Base-by-base conservation (phyloP, 2,797 vertebrate species). In the Salmo trutta region DNA sequence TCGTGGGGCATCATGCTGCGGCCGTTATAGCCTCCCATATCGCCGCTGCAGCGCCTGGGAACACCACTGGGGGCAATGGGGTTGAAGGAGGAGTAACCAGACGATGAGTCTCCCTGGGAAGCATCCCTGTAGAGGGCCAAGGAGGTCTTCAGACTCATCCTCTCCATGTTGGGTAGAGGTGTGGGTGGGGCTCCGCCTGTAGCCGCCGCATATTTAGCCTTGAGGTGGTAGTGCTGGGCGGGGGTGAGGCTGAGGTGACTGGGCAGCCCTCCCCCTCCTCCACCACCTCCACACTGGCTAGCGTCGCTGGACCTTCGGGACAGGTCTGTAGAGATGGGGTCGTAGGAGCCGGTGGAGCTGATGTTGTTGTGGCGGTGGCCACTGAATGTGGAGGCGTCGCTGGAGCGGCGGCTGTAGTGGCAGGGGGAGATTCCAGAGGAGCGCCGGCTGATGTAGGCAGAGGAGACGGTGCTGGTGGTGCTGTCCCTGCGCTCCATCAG, bases 311-410 rank as follows among this genome's bases (percentile, higher is more conserved):
- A 98, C 75, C 96, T 94, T 27, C 96, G 94, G 1, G 96, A 98
- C 41, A 97, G 94, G 76, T 99, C 96, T 0, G 96, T 95, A 1
- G 97, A 99, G 91, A 98, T 98, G 71, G 97, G 97, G 90, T 99
- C 97, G 0, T n/a, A 97, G 90, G 96, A 97, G 89, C 96, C 96
- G 0, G 96, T 93, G 14, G 96, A 97, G 5, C 97, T 98, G 77
- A 95, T 41, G 0, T 96, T 96, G 81, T 95, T 94, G 0, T 83
- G 93, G 66, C 86, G 90, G 76, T 81, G 93, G 67, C 86, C 88
- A 76, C 82, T 72, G 74, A 71, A 90, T 0, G 96, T 98, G 1
- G 95, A 98, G 1, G 95, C 90, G 82, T 96, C 95, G 0, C 96
- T 98, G 76, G 97, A 98, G 17, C 96, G 96, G 3, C 96, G 96